These are phyloP conservation scores for Parazoanthus swiftii DNA, from an alignment of 92 coral and sea anemone genomes.

Conservation along the genomic window DNA sequence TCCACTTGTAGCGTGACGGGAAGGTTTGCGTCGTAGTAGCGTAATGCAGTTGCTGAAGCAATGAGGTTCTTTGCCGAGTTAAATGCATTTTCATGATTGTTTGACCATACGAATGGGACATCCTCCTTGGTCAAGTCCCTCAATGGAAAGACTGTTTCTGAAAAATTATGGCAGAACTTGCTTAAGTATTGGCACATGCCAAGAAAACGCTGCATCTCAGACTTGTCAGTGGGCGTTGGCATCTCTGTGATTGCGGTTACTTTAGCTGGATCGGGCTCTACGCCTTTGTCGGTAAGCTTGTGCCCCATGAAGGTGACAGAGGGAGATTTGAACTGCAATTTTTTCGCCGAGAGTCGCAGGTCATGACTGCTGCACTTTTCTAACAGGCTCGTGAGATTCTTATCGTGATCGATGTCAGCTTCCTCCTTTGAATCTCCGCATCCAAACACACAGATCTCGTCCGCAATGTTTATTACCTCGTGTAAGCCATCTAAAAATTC, in stretches of 20 bases:
- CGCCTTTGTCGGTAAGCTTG: constrained; percentile 28
- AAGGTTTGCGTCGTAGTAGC: too few species aligned
- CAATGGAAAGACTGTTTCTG: too few species aligned
- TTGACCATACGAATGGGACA: too few species aligned
- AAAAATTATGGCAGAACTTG: constrained; percentile 28
- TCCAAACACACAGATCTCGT: constrained; percentile 41
- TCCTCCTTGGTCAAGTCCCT: too few species aligned
- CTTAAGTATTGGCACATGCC: constrained; percentile 50
- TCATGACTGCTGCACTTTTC: constrained; percentile 34
- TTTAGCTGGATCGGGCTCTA: constrained; percentile 37
- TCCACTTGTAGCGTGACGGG: too few species aligned
- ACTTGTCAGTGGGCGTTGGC: constrained; percentile 43
- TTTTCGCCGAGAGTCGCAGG: constrained; percentile 43
- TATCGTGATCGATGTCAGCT: constrained; percentile 31
- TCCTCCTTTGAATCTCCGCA: constrained; percentile 38
- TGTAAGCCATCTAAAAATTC: constrained; percentile 8
- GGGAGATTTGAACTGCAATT: constrained; percentile 29
- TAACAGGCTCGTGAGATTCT: constrained; percentile 20
- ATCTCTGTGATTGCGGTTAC: constrained; percentile 39
- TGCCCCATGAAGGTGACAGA: constrained; percentile 51
- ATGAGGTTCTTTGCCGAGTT: too few species aligned
- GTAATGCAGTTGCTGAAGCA: too few species aligned
- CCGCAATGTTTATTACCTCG: constrained; percentile 47
- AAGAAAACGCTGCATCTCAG: constrained; percentile 39
- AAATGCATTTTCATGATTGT: too few species aligned